Evolutionary conservation across 2,797 vertebrate species (phyloP).

Genomic region (Hafferia zeledoni): DNA sequence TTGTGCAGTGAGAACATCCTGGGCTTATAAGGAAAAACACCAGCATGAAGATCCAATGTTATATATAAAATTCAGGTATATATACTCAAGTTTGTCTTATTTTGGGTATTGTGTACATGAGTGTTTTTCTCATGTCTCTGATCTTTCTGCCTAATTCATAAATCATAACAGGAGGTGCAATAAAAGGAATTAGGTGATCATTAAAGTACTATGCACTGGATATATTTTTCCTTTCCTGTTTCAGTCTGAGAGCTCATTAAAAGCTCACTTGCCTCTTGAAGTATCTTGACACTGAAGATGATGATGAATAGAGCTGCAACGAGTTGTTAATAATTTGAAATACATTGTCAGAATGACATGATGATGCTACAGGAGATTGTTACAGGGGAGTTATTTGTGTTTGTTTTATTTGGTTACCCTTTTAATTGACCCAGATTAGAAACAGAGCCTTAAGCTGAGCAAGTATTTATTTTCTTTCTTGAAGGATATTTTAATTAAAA

Average conservation of each 20-base stretch:
- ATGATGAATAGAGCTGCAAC: conserved; percentile 63
- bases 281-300: conserved; percentile 51
- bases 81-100: background rate
- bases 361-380: conserved; percentile 17
- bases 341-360: conserved; percentile 9
- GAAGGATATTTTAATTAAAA: conserved; percentile 46
- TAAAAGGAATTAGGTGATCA: conserved; percentile 58
- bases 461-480: conserved; percentile 47
- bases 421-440: conserved; percentile 27
- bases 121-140: background rate
- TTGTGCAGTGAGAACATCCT: background rate
- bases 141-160: conserved; percentile 47
- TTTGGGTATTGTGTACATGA: background rate
- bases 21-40: background rate
- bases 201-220: conserved; percentile 4
- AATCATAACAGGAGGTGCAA: conserved; percentile 39
- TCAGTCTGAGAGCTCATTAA: conserved; percentile 66
- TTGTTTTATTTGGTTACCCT: conserved; percentile 47
- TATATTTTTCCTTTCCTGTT: conserved; percentile 29
- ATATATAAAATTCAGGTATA: background rate
- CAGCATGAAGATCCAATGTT: background rate
- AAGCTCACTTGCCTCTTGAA: conserved; percentile 58
- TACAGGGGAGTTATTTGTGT: conserved; percentile 42
- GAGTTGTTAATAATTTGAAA: conserved; percentile 55
- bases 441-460: conserved; percentile 43